These are phyloP conservation scores for Mirza zaza DNA, from an alignment of 2,113 vertebrate genomes.

Conservation along the genomic window DNA sequence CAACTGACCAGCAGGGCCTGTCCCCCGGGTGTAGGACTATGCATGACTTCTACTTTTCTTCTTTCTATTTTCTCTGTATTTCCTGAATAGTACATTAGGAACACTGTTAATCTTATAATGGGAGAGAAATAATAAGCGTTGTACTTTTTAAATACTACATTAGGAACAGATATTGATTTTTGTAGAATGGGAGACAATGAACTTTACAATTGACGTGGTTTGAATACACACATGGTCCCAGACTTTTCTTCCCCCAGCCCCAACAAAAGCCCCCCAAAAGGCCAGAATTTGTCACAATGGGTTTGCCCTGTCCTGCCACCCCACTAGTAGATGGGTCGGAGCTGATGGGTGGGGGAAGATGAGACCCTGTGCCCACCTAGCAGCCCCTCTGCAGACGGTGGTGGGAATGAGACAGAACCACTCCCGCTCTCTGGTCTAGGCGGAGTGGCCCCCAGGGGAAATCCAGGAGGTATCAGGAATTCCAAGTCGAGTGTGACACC, in stretches of 20 bases:
- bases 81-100: background rate
- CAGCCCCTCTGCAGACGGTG: accelerated
- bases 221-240: background rate
- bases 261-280: background rate
- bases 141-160: background rate
- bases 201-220: background rate
- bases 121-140: conserved; percentile 4
- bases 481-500: no score
- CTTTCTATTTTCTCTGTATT: background rate
- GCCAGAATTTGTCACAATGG: accelerated
- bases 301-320: background rate
- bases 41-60: background rate
- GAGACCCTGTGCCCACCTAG: background rate
- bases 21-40: background rate
- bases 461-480: background rate
- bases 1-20: accelerated
- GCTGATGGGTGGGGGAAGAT: no score
- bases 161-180: background rate
- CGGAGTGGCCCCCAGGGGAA: accelerated
- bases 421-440: accelerated
- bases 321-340: background rate
- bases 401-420: background rate
- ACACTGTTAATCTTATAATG: background rate
- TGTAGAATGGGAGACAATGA: background rate
- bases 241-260: background rate